Evolutionary conservation across 2,888 invertebrate species (phyloP).

Genomic region (Drosophila basisetae): DNA sequence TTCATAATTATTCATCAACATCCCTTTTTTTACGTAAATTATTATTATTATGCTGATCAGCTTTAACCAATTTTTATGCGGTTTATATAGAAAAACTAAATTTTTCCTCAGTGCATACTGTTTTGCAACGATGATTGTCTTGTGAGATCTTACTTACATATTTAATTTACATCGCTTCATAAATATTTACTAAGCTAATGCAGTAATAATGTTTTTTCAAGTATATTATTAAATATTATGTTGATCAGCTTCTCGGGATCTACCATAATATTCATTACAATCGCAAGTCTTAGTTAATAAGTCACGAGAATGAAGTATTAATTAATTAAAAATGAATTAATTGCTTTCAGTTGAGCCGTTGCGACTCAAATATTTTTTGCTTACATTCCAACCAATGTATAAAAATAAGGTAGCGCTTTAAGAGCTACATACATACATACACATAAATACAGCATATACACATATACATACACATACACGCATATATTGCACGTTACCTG

Average conservation of each 20-base stretch:
- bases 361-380: conserved; percentile 2
- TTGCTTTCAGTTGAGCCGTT: neutral
- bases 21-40: neutral
- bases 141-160: neutral
- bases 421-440: neutral
- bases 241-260: neutral
- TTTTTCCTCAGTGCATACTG: neutral
- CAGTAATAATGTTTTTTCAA: neutral
- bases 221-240: neutral
- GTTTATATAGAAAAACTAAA: neutral
- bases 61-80: neutral
- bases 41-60: neutral
- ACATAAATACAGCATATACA: neutral
- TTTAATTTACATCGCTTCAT: neutral
- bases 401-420: conserved; percentile 11
- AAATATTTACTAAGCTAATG: neutral
- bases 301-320: neutral
- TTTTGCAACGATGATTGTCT: neutral
- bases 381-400: conserved; percentile 2
- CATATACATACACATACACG: neutral
- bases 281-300: neutral
- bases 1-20: neutral
- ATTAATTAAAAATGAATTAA: neutral
- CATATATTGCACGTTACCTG: conserved; percentile 12
- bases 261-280: neutral